Conservation (phyloP, 1,140 invertebrate genomes). For the Charaxes varanes region DNA sequence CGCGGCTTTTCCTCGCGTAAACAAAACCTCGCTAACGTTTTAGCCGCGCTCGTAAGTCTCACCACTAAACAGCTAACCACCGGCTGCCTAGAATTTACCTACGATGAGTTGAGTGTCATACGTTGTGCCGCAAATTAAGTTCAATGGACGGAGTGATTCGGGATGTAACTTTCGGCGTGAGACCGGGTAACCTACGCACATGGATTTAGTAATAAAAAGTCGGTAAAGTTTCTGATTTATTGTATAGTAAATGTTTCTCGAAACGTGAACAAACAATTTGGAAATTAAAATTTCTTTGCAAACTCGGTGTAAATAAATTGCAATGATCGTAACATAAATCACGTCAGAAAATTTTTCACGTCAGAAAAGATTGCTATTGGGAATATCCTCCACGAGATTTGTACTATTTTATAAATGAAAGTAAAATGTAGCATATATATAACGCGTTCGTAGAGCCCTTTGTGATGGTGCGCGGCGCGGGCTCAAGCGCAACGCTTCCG, state of each 20-base stretch:
- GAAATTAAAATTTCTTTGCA: too few species aligned
- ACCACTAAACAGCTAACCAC: slow-evolving; percentile 5
- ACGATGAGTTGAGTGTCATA: slow-evolving; percentile 5
- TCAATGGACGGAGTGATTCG: slow-evolving; percentile 19
- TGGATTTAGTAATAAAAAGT: slow-evolving; percentile 71
- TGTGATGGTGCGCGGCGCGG: slow-evolving; percentile 31
- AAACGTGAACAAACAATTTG: too few species aligned
- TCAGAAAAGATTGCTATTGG: too few species aligned
- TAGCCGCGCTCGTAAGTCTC: slow-evolving; percentile 19
- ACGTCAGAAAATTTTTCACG: too few species aligned
- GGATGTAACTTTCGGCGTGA: slow-evolving; percentile 44
- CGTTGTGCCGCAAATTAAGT: too few species aligned
- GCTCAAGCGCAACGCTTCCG: slow-evolving; percentile 58
- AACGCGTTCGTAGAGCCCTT: slow-evolving; percentile 39
- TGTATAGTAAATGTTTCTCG: slow-evolving; percentile 11
- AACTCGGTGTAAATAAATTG: too few species aligned
- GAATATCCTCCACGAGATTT: too few species aligned
- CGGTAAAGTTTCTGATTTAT: slow-evolving; percentile 59
- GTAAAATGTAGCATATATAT: slow-evolving; percentile 12
- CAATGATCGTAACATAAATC: too few species aligned
- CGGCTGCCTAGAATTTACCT: background rate
- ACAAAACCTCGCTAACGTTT: slow-evolving; percentile 37
- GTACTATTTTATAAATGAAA: slow-evolving; percentile 2
- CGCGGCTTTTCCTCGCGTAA: slow-evolving; percentile 66
- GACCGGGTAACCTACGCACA: slow-evolving; percentile 60